A percentile compares a stretch with the other conserved stretches of the same genome.
phyloP scores from a whole-genome alignment of 2,113 vertebrate species.

The Myocastor coypus region DNA sequence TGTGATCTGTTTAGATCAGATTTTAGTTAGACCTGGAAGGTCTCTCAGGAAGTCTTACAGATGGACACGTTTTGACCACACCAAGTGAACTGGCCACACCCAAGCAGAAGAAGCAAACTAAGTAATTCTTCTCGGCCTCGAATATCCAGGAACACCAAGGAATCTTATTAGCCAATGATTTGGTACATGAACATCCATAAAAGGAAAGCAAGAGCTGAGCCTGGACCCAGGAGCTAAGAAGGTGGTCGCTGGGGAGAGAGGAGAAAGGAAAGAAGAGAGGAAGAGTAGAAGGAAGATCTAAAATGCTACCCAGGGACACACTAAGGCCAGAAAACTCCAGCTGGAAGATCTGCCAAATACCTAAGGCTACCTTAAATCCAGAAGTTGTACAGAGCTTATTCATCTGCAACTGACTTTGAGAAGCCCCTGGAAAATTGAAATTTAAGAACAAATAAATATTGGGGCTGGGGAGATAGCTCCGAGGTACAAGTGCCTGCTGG shows the following conservation, averaged over 20 bases:
- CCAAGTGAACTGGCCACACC: background rate
- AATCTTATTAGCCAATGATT: background rate
- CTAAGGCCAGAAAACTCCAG: background rate
- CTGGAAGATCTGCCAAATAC: background rate
- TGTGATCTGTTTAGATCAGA: background rate
- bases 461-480: no score
- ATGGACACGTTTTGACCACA: background rate
- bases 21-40: background rate
- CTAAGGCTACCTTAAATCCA: background rate
- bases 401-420: background rate
- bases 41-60: background rate
- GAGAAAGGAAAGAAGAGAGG: background rate
- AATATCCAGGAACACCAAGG: background rate
- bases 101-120: background rate
- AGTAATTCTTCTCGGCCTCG: background rate
- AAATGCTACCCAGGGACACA: background rate
- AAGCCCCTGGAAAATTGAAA: background rate
- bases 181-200: background rate
- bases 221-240: background rate
- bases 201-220: background rate
- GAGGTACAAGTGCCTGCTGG: no score
- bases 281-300: background rate
- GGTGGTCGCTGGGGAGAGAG: background rate
- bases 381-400: background rate
- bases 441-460: background rate